Base-by-base conservation (phyloP, 2,113 vertebrate species). In the Macquaria ambigua region DNA sequence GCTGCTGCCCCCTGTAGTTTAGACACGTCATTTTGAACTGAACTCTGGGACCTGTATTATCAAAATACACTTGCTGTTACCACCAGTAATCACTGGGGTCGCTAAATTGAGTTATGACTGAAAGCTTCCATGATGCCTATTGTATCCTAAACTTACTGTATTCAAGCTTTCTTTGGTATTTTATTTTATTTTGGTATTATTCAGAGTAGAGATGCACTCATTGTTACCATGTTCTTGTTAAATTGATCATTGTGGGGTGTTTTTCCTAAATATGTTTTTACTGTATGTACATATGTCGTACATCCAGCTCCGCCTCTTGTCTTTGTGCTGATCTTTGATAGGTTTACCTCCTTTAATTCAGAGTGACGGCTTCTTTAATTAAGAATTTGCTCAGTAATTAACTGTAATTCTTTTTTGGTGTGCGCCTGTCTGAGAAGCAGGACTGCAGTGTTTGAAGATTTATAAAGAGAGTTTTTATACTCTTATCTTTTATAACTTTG, bases 301-400 rank as follows among this genome's bases (percentile, higher is more conserved):
- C 37, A 73, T 15, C 28, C 31, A 53, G 48, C 3, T 34, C 34
- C 34, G 34, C 34, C 34, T 64, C 9, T 2, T 12, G 21, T 20
- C 61, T 68, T 25, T 43, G 46, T 20, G 15, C 74, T 39, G 25
- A n/a, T 50, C 25, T 48, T 16, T 77, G 34, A 64, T 25, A 18
- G 37, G 25, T 76, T 70, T 55, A 55, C 34, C 46, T 64, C 39
- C 10, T 34, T 43, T n/a, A 63, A 31, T 21, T 64, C 64, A 70
- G 12, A 46, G 20, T 18, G 63, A 80, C 4, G 18, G 56, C 48
- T 64, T 53, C 52, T 53, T 77, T 68, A 67, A 73, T 77, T 73
- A 82, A 59, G 37, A 48, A 59, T 31, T 50, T 48, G 46, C 37
- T 59, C 43, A 1, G 20, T 86, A 61, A 81, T 81, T 81, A 81